Evolutionary conservation across 1,140 invertebrate species (phyloP), one percentile per base, ranked within the genome.

Genomic region (Gonioctena quinquepunctata): DNA sequence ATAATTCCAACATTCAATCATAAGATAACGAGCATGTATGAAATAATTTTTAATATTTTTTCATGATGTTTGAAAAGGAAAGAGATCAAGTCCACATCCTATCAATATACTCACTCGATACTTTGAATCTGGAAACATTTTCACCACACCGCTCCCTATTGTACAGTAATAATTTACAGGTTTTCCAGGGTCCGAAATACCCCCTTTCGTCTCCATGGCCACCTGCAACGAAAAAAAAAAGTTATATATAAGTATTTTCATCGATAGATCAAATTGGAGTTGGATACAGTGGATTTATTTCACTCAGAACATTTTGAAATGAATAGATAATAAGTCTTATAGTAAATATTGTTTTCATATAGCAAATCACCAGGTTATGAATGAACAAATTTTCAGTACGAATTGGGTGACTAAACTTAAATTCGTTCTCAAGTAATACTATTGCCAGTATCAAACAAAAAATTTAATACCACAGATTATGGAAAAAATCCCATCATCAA

Each of bases 151-250:
- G 89, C 83, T 94, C 92, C 70, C 92, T 85, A 82, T 91, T 90
- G 84, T 94, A 94, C 11, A 90, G 84, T 69, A 94, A 83, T 75
- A 90, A 86, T 84, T 94, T 94, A 87, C 93, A 95, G 59, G 92
- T 89, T 73, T 89, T 90, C 91, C 93, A 95, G 78, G 92, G 93
- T 71, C 93, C 92, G 81, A 94, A 95, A 83, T 94, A 94, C 54
- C 93, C 93, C 70, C 86, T 87, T 81, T 94, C 93, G 3, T 61
- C 64, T 56, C 66, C 64, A 54, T n/a, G 48, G 7, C 50, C 27
- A n/a, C 49, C 68, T 70, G 33, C 26, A 70, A 70, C 28, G 59
- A 49, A 65, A 64, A 48, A 42, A 63, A 0, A 42, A 42, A 42
- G 16, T 2, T 3, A 4, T 1, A 13, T 42, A 1, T 3, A n/a